Conservation (phyloP, 2,113 vertebrate genomes). For the Syrmaticus mikado region DNA sequence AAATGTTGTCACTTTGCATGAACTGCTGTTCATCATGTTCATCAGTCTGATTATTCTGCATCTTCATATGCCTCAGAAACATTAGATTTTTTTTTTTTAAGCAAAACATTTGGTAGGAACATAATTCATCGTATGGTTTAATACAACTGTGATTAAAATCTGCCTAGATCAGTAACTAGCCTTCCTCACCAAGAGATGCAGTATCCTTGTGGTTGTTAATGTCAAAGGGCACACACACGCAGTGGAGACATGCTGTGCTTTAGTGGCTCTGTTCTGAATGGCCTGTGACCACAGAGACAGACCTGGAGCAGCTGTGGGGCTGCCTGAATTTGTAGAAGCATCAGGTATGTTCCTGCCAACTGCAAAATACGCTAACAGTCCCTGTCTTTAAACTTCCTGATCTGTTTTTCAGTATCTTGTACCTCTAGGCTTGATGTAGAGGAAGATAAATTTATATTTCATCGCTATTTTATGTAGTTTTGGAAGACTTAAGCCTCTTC, state of each 20-base stretch:
- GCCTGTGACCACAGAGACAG: background rate
- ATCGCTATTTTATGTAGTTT: background rate
- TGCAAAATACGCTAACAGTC: background rate
- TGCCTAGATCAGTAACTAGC: background rate
- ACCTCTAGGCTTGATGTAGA: background rate
- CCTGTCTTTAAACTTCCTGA: background rate
- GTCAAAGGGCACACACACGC: rapidly evolving
- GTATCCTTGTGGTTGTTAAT: background rate
- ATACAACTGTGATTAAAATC: background rate
- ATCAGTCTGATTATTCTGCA: constrained; percentile 34
- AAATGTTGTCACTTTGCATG: constrained; percentile 2
- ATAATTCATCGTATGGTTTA: background rate
- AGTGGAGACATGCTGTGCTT: background rate
- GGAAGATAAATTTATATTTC: background rate
- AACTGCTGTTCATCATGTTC: constrained; percentile 38
- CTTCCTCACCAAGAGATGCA: background rate
- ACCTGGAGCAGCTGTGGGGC: background rate
- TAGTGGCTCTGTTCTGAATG: background rate
- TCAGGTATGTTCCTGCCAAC: background rate
- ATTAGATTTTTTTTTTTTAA: background rate
- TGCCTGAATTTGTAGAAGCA: background rate
- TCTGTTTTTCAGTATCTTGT: background rate
- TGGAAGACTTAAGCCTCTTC: background rate
- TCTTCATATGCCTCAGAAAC: background rate
- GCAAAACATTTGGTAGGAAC: background rate